phyloP scores from a whole-genome alignment of 92 coral and sea anemone genomes.

The Epizoanthus illoricatus region DNA sequence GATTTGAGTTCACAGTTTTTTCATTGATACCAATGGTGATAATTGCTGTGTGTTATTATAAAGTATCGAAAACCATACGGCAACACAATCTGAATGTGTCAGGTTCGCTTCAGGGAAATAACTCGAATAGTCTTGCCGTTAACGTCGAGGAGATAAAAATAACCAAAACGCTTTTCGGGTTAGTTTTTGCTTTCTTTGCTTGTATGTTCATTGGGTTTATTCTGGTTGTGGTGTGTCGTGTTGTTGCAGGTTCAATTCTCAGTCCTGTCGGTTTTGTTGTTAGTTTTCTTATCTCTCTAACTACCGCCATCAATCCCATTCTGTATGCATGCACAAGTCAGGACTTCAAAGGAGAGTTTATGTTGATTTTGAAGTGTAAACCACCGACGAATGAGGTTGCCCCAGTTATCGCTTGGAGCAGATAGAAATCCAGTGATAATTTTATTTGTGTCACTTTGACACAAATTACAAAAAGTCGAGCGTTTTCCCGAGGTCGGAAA shows the following conservation, averaged over 20 bases:
- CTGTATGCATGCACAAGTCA: slow-evolving; percentile 25
- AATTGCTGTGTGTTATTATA: slow-evolving; percentile 25
- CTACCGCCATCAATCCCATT: slow-evolving; percentile 30
- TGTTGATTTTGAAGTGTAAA: slow-evolving; percentile 24
- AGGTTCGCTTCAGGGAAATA: slow-evolving; percentile 21
- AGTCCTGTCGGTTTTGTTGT: slow-evolving; percentile 23
- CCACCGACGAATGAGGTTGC: slow-evolving; percentile 4
- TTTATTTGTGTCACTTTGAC: not conserved
- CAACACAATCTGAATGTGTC: slow-evolving; percentile 20
- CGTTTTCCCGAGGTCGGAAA: not conserved
- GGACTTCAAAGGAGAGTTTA: slow-evolving; percentile 35
- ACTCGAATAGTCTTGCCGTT: not conserved
- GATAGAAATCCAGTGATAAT: not conserved
- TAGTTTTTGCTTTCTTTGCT: not conserved
- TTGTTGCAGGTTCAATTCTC: not conserved
- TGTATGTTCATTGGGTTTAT: slow-evolving; percentile 5
- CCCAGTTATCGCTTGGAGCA: not conserved
- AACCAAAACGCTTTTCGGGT: slow-evolving; percentile 10
- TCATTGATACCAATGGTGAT: slow-evolving; percentile 20
- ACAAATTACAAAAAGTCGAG: not conserved
- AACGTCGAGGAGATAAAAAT: not conserved
- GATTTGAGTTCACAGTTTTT: slow-evolving; percentile 28
- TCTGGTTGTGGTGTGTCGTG: slow-evolving; percentile 4
- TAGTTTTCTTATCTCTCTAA: slow-evolving; percentile 9
- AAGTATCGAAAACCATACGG: slow-evolving; percentile 29